phyloP scores from a whole-genome alignment of 2,113 vertebrate genomes.

The Corythoichthys intestinalis region DNA sequence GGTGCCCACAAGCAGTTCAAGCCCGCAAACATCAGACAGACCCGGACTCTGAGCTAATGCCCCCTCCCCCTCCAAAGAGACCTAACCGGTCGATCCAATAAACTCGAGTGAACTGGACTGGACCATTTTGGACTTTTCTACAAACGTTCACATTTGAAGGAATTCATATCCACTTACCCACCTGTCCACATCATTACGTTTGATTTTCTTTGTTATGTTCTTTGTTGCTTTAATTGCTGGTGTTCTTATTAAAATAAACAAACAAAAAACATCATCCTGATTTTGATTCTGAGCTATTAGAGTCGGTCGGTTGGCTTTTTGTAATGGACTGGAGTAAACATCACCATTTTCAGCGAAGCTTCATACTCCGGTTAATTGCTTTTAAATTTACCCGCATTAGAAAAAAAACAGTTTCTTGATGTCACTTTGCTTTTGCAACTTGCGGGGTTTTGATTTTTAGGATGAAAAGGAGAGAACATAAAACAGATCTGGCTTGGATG shows the following conservation, averaged over 20 bases:
- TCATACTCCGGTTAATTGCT: conserved; percentile 23
- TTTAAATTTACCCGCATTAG: conserved; percentile 1
- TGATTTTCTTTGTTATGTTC: conserved; percentile 42
- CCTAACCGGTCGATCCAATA: conserved; percentile 74
- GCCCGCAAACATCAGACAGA: conserved; percentile 81
- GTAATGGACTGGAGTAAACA: conserved; percentile 40
- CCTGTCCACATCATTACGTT: conserved; percentile 32
- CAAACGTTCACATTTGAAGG: conserved; percentile 48
- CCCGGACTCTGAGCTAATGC: conserved; percentile 91
- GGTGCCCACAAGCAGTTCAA: conserved; percentile 75
- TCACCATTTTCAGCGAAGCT: conserved; percentile 21
- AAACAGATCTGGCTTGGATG: conserved; percentile 11
- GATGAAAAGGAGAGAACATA: neutral
- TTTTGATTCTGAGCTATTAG: conserved; percentile 40
- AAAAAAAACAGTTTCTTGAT: conserved; percentile 8
- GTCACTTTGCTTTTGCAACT: conserved; percentile 9
- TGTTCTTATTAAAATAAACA: conserved; percentile 64
- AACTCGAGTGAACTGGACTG: neutral
- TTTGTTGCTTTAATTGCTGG: conserved; percentile 60
- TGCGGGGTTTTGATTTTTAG: conserved; percentile 3
- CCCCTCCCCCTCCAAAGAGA: conserved; percentile 91
- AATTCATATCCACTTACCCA: conserved; percentile 32
- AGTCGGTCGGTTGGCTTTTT: conserved; percentile 36
- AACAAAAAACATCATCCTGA: conserved; percentile 32
- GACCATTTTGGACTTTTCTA: conserved; percentile 45